phyloP scores from a whole-genome alignment of 2,888 invertebrate species.

The Caenorhabditis sp. region DNA sequence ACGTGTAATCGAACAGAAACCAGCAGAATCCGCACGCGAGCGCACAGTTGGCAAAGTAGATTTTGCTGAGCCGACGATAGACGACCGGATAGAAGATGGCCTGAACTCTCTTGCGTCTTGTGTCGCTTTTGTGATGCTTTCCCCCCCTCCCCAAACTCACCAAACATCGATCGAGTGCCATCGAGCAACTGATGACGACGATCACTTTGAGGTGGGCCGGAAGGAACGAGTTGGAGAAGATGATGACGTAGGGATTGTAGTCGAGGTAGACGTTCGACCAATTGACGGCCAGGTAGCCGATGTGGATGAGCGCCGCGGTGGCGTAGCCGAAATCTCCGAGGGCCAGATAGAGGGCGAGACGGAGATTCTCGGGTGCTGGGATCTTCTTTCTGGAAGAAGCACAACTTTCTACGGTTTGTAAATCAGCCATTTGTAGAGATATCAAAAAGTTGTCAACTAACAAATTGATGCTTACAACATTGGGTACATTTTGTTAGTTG shows the following conservation, averaged over 20 bases:
- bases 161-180: conserved; percentile 47
- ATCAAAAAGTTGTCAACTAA: neutral
- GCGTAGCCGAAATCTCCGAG: conserved; percentile 50
- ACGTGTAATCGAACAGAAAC: conserved; percentile 44
- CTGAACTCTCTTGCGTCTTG: neutral
- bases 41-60: conserved; percentile 29
- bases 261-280: conserved; percentile 45
- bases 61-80: conserved; percentile 42
- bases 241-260: conserved; percentile 47
- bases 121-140: no score
- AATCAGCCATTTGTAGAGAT: no score
- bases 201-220: conserved; percentile 47
- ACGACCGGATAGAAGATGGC: conserved; percentile 45
- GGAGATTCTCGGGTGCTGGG: conserved; percentile 32
- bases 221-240: conserved; percentile 45
- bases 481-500: no score
- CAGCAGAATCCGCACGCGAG: conserved; percentile 22
- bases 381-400: conserved; percentile 52
- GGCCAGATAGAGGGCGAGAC: conserved; percentile 46
- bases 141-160: conserved; percentile 4
- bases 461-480: no score
- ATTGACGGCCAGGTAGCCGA: conserved; percentile 38
- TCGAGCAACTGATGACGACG: conserved; percentile 42
- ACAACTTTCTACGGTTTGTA: no score
- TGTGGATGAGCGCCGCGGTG: conserved; percentile 25